These are phyloP conservation scores for Lasioglossum malachurum DNA, from an alignment of 2,888 invertebrate species.

Conservation along the genomic window DNA sequence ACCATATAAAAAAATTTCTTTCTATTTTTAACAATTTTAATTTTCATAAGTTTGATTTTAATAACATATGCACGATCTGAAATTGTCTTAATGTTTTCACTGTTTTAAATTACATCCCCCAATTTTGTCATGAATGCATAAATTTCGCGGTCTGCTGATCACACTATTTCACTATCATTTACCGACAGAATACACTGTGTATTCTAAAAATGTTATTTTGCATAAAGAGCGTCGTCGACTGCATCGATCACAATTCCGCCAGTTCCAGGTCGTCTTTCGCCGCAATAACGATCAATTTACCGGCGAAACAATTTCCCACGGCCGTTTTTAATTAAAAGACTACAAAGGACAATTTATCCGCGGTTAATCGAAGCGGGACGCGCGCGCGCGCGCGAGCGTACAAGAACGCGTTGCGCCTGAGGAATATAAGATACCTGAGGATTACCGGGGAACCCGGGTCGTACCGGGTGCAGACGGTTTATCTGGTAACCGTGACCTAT, in stretches of 20 bases:
- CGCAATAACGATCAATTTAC: conserved; percentile 3
- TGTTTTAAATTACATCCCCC: no score
- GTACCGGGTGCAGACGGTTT: background rate
- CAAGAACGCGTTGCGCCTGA: background rate
- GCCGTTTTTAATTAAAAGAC: conserved; percentile 13
- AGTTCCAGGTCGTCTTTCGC: background rate
- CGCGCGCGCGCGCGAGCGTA: background rate
- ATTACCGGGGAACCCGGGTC: conserved; percentile 1
- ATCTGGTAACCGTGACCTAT: conserved; percentile 39
- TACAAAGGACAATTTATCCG: conserved; percentile 13
- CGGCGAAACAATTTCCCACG: background rate
- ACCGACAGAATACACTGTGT: background rate
- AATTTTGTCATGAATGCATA: background rate
- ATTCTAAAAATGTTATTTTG: background rate
- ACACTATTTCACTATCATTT: background rate
- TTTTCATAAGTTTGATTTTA: no score
- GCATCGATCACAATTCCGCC: background rate
- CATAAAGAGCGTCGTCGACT: background rate
- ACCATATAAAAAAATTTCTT: no score
- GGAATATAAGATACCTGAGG: conserved; percentile 14
- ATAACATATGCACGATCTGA: no score
- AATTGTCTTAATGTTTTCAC: no score
- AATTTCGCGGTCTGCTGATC: background rate
- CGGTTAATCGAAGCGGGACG: background rate
- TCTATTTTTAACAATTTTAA: no score